Conservation (phyloP, 2,113 vertebrate species). For the Callocephalon fimbriatum region DNA sequence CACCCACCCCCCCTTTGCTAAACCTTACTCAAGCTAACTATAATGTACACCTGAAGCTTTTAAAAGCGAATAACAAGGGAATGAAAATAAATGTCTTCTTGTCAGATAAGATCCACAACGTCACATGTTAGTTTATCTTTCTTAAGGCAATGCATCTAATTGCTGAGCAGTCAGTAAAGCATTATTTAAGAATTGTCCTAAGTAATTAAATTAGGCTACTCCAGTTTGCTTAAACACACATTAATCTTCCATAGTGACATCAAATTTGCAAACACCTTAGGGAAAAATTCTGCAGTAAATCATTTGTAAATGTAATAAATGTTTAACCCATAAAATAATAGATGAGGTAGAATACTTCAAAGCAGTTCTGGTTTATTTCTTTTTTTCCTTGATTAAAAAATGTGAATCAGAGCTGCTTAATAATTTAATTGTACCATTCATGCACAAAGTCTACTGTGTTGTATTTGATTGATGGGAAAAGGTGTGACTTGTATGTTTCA, state of each 20-base stretch:
- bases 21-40: neutral
- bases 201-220: constrained; percentile 70
- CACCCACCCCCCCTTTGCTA: fast-evolving
- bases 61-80: neutral
- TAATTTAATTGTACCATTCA: neutral
- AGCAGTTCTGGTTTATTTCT: neutral
- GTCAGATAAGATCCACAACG: neutral
- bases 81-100: constrained; percentile 3
- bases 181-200: constrained; percentile 68
- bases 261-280: constrained; percentile 52
- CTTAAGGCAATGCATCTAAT: constrained; percentile 48
- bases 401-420: neutral
- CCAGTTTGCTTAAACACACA: constrained; percentile 57
- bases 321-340: constrained; percentile 51
- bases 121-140: constrained; percentile 10
- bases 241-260: constrained; percentile 64
- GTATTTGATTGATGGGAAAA: neutral
- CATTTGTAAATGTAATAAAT: constrained; percentile 60
- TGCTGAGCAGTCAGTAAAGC: constrained; percentile 37
- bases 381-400: neutral
- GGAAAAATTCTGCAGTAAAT: constrained; percentile 47
- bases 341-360: constrained; percentile 22
- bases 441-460: neutral
- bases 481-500: neutral
- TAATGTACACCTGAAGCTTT: neutral